Evolutionary conservation across 2,113 vertebrate species (phyloP), one percentile per base, ranked within the genome.

Genomic region (Phycodurus eques): DNA sequence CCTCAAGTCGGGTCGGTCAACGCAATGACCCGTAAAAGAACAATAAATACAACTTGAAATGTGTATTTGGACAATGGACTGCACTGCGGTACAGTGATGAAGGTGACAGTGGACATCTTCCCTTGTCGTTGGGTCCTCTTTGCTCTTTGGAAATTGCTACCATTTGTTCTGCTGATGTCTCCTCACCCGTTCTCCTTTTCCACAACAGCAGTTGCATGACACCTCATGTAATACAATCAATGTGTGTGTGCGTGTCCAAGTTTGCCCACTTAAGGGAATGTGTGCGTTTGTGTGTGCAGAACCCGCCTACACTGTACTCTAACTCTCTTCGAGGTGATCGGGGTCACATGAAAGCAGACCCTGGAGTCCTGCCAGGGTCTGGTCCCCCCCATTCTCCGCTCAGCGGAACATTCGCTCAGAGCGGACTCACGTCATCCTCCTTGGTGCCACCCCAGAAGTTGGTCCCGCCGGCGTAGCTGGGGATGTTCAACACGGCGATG

Each of bases 371-470:
- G 35, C 51, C 51, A 53, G 19, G 1, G 3, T 42, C 35, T 63
- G 61, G 20, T 60, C 12, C 54, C 12, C 22, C 54, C 63, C n/a
- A 4, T 43, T 65, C n/a, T 67, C 20, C 3, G 31, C n/a, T 14
- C 8, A 11, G 0, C 20, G 33, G 68, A 81, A 66, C 51, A 27
- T 13, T 49, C 56, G 19, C 33, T 60, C 56, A 22, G 12, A 47
- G 13, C 65, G 65, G 51, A 95, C 97, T 97, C 92, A 98, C 96
- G 77, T 99, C 97, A 53, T 99, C 97, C 82, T 99, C 97, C 87
- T 98, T 99, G 76, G 97, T 99, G 87, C 97, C 97, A 19, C 97
- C 97, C 97, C 97, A 99, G 91, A 99, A 99, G 90, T 99, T 99
- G 74, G 96, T 99, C 72, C 97, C 97, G 61, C 97, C 97, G 1